These are phyloP conservation scores for Oostethus manadensis DNA, from an alignment of 2,113 vertebrate species.

Conservation along the genomic window DNA sequence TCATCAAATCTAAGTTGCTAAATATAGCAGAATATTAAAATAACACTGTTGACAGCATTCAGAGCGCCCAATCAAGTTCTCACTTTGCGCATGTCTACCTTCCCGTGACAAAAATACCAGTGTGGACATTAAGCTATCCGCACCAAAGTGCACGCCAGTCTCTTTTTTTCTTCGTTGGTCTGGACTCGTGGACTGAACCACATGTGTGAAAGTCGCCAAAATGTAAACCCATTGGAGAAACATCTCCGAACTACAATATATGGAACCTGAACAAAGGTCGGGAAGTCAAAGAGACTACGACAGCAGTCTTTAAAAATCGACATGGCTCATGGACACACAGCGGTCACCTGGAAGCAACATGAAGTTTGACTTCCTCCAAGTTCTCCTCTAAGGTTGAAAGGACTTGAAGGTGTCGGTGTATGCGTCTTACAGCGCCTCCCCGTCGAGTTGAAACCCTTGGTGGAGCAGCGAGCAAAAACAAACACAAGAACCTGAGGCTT, in stretches of 20 bases:
- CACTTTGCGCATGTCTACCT: too few relatives aligned
- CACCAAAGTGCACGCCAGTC: too few relatives aligned
- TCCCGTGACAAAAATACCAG: too few relatives aligned
- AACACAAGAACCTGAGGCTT: constrained; percentile 47
- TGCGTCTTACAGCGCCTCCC: constrained; percentile 51
- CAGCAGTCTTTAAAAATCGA: constrained; percentile 15
- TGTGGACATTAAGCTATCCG: too few relatives aligned
- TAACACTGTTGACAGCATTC: too few relatives aligned
- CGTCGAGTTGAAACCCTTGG: constrained; percentile 49
- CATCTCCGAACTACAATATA: constrained; percentile 15
- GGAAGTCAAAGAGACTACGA: constrained; percentile 18
- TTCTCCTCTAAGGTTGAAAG: constrained; percentile 34
- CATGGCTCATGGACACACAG: constrained; percentile 25
- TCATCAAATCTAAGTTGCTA: too few relatives aligned
- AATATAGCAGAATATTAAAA: too few relatives aligned
- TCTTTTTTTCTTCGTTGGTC: too few relatives aligned
- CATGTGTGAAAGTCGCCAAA: too few relatives aligned
- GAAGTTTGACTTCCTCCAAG: constrained; percentile 32
- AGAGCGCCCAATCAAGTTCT: too few relatives aligned
- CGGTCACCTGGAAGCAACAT: constrained; percentile 29
- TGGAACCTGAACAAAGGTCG: constrained; percentile 17
- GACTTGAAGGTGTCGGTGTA: constrained; percentile 60
- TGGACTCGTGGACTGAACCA: too few relatives aligned
- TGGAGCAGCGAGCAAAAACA: constrained; percentile 57
- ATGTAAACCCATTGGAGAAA: background rate